phyloP scores from a whole-genome alignment of 2,113 vertebrate species.

The Phrynosoma platyrhinos region DNA sequence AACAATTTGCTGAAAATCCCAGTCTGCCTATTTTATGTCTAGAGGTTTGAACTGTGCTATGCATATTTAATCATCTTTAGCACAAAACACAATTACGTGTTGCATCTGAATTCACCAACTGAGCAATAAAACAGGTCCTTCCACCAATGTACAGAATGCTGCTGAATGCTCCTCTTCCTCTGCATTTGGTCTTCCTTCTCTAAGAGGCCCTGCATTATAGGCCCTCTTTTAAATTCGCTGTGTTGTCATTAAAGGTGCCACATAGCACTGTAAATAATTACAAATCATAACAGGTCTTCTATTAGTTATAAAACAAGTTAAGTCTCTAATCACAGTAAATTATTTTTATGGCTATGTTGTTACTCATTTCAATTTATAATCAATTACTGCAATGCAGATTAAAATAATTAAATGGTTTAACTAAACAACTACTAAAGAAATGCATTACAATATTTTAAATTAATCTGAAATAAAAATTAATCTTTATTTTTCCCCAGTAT shows the following conservation, averaged over 20 bases:
- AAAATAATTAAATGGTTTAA: not conserved
- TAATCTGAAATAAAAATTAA: not conserved
- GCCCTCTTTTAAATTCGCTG: not conserved
- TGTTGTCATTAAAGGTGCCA: not conserved
- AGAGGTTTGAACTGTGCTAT: too few species aligned
- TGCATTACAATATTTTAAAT: constrained; percentile 1
- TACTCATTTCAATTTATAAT: constrained; percentile 7
- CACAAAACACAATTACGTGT: not conserved
- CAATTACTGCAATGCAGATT: not conserved
- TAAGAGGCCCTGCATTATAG: not conserved
- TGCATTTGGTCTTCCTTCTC: not conserved
- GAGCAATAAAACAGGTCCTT: not conserved
- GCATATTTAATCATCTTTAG: too few species aligned
- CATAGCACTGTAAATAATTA: not conserved
- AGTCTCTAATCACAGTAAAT: not conserved
- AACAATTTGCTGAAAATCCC: too few species aligned
- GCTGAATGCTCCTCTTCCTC: not conserved
- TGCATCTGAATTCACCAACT: not conserved
- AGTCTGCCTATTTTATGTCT: too few species aligned
- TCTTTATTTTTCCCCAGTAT: not conserved
- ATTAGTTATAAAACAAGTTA: constrained; percentile 2
- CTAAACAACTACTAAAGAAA: not conserved
- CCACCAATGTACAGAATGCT: not conserved
- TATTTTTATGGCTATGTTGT: not conserved
- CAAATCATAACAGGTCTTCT: constrained; percentile 3